Percentiles rank a stretch among this genome's conserved stretches.
These are phyloP conservation scores for Camarhynchus parvulus DNA, from an alignment of 2,113 vertebrate species.

Conservation along the genomic window DNA sequence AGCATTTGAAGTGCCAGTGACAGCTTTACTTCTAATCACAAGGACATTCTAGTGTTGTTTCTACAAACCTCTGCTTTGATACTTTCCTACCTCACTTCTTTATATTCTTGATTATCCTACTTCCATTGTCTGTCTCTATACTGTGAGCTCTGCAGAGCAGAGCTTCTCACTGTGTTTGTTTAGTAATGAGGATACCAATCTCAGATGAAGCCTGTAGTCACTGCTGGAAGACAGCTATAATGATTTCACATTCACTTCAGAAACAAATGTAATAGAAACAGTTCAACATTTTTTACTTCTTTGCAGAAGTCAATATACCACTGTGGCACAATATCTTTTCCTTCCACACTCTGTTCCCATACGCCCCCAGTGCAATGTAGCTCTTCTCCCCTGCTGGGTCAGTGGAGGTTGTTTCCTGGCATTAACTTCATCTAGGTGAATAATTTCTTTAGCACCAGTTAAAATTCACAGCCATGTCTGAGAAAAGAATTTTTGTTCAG, in stretches of 20 bases:
- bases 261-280: neutral
- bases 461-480: neutral
- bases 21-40: conserved; percentile 37
- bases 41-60: neutral
- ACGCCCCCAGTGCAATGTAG: neutral
- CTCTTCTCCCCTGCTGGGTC: neutral
- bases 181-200: neutral
- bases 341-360: neutral
- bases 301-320: neutral
- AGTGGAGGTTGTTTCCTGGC: neutral
- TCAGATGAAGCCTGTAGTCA: neutral
- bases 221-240: conserved; percentile 3
- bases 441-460: neutral
- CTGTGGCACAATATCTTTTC: neutral
- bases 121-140: neutral
- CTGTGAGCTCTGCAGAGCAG: neutral
- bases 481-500: neutral
- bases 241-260: neutral
- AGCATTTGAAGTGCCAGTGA: neutral
- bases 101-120: neutral
- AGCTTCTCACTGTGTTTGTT: neutral
- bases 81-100: conserved; percentile 7
- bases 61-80: conserved; percentile 43
- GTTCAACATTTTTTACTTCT: neutral
- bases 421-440: neutral